Evolutionary conservation across 1,140 invertebrate genomes (phyloP).

Genomic region (Drosophila equinoxialis): DNA sequence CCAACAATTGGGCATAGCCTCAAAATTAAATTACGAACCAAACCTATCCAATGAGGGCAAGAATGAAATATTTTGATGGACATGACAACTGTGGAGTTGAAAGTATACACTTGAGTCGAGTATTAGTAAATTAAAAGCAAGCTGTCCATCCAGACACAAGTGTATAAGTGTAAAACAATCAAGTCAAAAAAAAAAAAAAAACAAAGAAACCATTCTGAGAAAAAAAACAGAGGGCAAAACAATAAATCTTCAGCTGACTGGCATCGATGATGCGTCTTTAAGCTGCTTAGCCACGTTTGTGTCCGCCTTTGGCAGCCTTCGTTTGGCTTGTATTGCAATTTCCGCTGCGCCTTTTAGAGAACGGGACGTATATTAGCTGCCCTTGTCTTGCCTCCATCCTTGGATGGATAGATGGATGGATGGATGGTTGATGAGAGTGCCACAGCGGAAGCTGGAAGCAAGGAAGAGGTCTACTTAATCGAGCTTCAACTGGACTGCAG

Average conservation of each 20-base stretch:
- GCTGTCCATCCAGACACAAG: constrained; percentile 20
- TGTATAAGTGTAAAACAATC: constrained; percentile 28
- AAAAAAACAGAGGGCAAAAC: constrained; percentile 18
- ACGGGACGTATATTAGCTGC: constrained; percentile 64
- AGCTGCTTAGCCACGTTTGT: constrained; percentile 60
- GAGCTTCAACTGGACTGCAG: constrained; percentile 48
- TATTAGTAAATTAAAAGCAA: constrained; percentile 39
- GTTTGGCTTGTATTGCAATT: constrained; percentile 64
- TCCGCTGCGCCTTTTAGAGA: constrained; percentile 53
- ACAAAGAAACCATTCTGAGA: constrained; percentile 4
- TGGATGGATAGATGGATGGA: constrained; percentile 31
- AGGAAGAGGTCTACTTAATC: background rate
- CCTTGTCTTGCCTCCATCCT: constrained; percentile 1
- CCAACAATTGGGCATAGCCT: constrained; percentile 38
- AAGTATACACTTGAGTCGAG: background rate
- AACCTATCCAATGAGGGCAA: background rate
- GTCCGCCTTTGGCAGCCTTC: constrained; percentile 19
- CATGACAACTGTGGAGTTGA: constrained; percentile 2
- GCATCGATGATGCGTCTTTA: constrained; percentile 74
- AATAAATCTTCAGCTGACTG: constrained; percentile 64
- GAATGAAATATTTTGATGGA: constrained; percentile 19
- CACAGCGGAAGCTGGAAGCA: constrained; percentile 32
- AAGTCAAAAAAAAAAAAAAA: constrained; percentile 49
- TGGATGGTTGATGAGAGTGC: constrained; percentile 47
- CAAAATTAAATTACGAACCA: constrained; percentile 30